These are phyloP conservation scores for Ceyx erithaca DNA, from an alignment of 2,797 vertebrate species.

Conservation along the genomic window DNA sequence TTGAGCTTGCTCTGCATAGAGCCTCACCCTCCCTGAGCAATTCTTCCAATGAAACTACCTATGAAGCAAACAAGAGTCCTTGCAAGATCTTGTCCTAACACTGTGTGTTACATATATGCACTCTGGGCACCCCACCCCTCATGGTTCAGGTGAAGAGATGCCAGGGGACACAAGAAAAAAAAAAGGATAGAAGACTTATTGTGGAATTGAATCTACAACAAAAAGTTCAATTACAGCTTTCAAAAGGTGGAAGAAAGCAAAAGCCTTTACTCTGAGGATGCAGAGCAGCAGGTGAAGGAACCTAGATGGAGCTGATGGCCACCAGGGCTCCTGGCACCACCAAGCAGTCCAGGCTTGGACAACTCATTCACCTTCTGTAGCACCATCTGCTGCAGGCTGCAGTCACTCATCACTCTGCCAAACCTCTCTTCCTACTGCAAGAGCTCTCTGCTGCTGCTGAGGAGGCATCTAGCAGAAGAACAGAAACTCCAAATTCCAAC, in stretches of 20 bases:
- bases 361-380: background rate
- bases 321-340: background rate
- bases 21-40: background rate
- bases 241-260: background rate
- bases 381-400: background rate
- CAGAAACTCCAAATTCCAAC: background rate
- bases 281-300: background rate
- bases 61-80: background rate
- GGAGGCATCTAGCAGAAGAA: background rate
- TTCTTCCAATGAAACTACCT: background rate
- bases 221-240: background rate
- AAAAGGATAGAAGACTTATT: background rate
- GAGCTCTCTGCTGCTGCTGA: background rate
- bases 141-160: background rate
- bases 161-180: background rate
- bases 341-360: background rate
- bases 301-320: background rate
- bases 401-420: background rate
- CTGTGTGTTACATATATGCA: fast-evolving
- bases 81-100: background rate
- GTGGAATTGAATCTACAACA: background rate
- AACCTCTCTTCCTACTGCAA: background rate
- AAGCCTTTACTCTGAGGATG: background rate
- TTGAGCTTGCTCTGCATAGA: background rate
- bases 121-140: fast-evolving